Base-by-base conservation (phyloP, 53 echinoderm and acorn worm genomes). In the Echinarachnius parma region DNA sequence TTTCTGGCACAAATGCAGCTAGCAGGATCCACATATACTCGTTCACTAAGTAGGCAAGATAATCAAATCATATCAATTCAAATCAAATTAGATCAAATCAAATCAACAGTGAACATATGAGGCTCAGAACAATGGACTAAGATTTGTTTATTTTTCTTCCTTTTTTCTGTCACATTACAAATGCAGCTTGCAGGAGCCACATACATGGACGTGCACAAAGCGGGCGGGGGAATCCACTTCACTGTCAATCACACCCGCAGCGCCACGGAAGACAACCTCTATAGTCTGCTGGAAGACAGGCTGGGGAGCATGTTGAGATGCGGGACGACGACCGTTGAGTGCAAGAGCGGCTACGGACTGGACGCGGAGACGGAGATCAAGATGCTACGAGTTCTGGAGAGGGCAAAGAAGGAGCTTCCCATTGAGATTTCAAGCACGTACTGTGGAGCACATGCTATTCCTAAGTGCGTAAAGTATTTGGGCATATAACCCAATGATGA, bases 331-430 rank as follows among this genome's bases (percentile, higher is more conserved):
- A 87, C 87, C 3, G 96, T 83, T 31, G 96, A 96, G 65, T 91
- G 96, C 55, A 96, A 96, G 80, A 96, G 96, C 45, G 96, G 96
- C 13, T 96, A 96, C 52, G 96, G 96, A 15, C 56, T 96, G 56
- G 86, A 91, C 72, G 62, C 70, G 9, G 88, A 91, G 13, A 96
- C 79, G 14, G 96, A 96, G 60, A 63, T 96, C 60, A 96, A 91
- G 76, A 96, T 96, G 96, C 77, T 96, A 31, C 76, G 78, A 49
- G 96, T 91, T 0, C 25, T 96, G 48, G 81, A 89, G 49, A 77
- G 62, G 48, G 96, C 91, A 10, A 84, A 63, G 32, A 79, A 60
- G 58, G 96, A 91, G 42, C 66, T 96, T 18, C 85, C 96, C 31
- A 87, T 96, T 48, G 96, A 96, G 82, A 91, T 96, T 37, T 91